Base-by-base conservation (phyloP, 2,888 invertebrate species). In the Coelinius sp. region DNA sequence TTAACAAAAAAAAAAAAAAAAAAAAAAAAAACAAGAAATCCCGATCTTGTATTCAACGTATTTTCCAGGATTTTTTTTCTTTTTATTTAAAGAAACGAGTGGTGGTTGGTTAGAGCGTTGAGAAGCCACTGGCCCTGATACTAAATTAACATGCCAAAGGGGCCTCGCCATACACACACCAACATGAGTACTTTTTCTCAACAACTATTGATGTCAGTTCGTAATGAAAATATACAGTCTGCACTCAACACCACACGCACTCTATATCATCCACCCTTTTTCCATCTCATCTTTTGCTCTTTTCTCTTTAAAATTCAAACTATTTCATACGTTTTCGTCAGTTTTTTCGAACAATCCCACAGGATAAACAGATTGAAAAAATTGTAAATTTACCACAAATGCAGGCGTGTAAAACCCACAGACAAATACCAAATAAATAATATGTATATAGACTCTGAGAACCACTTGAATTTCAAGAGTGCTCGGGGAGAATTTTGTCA, bases 71-170 rank as follows among this genome's bases (percentile, higher is more conserved):
- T 0, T 27, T n/a, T 27, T 27, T 14, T 20, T 35, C 31, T 7
- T 10, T 35, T 0, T 27, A n/a, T 56, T 7, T 24, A 25, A 14
- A 3, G 3, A 59, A 14, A 6, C 31, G 35, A 59, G 59, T 20
- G 20, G 52, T 59, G 35, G 25, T 35, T 14, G 17, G 59, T 5
- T 20, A n/a, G 35, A 59, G 35, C 67, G 72, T n/a, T 52, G 65
- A 70, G 65, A 68, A 73, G 73, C 56, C 52, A 63, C 25, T 17
- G 71, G 65, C 68, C 65, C 46, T 49, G 72, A 73, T 73, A 73
- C 77, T 77, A 76, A 80, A 80, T 81, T 81, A 79, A 79, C 80
- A 80, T 79, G 78, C 76, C 77, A 79, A 80, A 78, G 77, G 75
- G 66, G 24, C 35, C 44, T 68, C 25, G 41, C 63, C 10, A 52